Percentiles rank a stretch among this genome's conserved stretches.
These are phyloP conservation scores for Gallinago undulata DNA, from an alignment of 2,113 vertebrate species.

Conservation along the genomic window DNA sequence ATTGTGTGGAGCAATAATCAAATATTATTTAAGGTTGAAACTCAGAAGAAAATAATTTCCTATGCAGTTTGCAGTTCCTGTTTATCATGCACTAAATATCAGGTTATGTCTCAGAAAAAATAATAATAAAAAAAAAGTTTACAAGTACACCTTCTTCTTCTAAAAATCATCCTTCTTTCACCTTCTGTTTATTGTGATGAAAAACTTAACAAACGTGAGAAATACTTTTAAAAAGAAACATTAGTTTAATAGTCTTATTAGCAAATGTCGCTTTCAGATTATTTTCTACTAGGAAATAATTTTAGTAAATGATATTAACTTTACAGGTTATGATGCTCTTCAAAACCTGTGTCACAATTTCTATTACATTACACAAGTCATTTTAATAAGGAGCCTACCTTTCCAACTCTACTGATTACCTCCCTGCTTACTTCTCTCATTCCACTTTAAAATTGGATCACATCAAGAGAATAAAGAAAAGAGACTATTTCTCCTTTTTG, in stretches of 20 bases:
- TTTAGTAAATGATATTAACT: not conserved
- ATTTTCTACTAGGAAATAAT: not conserved
- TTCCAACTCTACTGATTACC: not conserved
- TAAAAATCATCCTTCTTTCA: not conserved
- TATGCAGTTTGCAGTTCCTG: not conserved
- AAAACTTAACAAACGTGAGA: not conserved
- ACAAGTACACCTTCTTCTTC: not conserved
- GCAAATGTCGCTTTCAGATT: not conserved
- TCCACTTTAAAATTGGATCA: not conserved
- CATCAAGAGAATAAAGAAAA: not conserved
- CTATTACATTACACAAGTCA: not conserved
- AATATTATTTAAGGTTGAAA: not conserved
- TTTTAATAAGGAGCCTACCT: not conserved
- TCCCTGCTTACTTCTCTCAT: not conserved
- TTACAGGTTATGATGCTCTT: not conserved
- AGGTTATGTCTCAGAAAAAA: constrained; percentile 6
- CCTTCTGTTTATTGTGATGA: not conserved
- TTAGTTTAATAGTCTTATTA: constrained; percentile 28
- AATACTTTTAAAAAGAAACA: not conserved
- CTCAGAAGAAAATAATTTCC: not conserved
- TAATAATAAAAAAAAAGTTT: not conserved
- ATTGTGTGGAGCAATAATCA: not conserved
- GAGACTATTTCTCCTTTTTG: not conserved
- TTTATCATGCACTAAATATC: not conserved
- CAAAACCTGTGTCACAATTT: not conserved